phyloP scores from a whole-genome alignment of 2,113 vertebrate species.

The Dendrocopos noguchii region DNA sequence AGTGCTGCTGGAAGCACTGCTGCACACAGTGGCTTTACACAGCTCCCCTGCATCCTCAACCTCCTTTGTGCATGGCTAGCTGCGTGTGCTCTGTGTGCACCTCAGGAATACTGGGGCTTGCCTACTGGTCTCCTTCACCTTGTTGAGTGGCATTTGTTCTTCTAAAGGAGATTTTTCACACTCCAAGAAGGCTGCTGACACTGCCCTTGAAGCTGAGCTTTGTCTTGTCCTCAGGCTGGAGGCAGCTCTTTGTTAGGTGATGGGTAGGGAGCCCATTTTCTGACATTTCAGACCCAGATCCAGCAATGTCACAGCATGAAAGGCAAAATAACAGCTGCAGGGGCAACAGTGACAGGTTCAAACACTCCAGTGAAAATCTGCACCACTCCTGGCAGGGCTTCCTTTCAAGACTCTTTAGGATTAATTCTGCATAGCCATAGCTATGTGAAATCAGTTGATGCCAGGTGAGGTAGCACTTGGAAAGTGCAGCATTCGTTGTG shows the following conservation, averaged over 20 bases:
- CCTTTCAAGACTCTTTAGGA: neutral
- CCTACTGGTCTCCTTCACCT: neutral
- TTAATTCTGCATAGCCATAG: neutral
- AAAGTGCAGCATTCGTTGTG: neutral
- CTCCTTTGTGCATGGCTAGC: neutral
- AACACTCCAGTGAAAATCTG: neutral
- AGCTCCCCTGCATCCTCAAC: neutral
- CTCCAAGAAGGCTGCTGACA: neutral
- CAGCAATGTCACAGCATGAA: neutral
- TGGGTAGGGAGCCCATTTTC: neutral
- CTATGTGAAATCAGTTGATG: neutral
- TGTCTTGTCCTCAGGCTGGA: neutral
- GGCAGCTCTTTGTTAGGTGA: neutral
- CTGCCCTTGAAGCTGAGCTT: neutral
- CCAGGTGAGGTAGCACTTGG: neutral
- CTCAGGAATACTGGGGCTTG: neutral
- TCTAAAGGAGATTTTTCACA: neutral
- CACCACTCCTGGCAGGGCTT: neutral
- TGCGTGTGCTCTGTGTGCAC: neutral
- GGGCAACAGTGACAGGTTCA: neutral
- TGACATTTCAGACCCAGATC: conserved; percentile 21
- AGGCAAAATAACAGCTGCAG: neutral
- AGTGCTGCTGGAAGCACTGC: neutral
- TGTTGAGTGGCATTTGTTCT: neutral
- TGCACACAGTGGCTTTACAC: neutral